Evolutionary conservation across 2,888 invertebrate genomes (phyloP).

Genomic region (Hypolimnas misippus): DNA sequence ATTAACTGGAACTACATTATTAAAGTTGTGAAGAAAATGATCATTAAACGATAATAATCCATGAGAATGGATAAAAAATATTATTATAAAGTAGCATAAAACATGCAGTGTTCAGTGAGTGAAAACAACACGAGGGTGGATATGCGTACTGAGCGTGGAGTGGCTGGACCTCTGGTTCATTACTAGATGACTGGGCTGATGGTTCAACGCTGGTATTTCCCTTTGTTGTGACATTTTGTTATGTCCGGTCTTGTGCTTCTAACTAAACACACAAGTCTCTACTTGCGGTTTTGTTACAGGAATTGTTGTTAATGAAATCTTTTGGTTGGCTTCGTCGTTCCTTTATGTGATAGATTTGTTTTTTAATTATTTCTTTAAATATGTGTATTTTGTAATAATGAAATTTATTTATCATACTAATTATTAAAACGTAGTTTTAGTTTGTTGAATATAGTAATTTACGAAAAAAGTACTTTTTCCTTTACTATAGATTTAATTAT

Average conservation of each 20-base stretch:
- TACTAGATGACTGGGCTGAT: constrained; percentile 70
- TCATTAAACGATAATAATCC: not conserved
- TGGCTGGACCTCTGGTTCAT: constrained; percentile 65
- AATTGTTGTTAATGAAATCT: not conserved
- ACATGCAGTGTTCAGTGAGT: constrained; percentile 53
- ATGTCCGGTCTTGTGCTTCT: constrained; percentile 36
- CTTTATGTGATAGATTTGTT: not conserved
- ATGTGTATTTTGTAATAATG: not conserved
- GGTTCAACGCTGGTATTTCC: constrained; percentile 63
- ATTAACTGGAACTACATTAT: no score
- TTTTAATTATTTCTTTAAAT: not conserved
- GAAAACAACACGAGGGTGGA: constrained; percentile 59
- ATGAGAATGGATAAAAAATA: constrained; percentile 6
- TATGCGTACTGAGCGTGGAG: constrained; percentile 45
- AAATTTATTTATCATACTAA: no score
- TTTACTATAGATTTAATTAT: no score
- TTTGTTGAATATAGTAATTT: no score
- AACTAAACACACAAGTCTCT: constrained; percentile 30
- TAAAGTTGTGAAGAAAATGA: not conserved
- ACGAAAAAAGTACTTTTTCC: no score
- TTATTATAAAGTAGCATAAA: constrained; percentile 23
- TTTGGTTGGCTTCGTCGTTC: not conserved
- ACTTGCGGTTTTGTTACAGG: constrained; percentile 32
- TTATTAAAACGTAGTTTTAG: no score
- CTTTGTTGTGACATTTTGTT: constrained; percentile 60